A percentile compares a stretch with the other conserved stretches of the same genome.
These are phyloP conservation scores for Danionella cerebrum DNA, from an alignment of 2,113 vertebrate genomes.

Conservation along the genomic window DNA sequence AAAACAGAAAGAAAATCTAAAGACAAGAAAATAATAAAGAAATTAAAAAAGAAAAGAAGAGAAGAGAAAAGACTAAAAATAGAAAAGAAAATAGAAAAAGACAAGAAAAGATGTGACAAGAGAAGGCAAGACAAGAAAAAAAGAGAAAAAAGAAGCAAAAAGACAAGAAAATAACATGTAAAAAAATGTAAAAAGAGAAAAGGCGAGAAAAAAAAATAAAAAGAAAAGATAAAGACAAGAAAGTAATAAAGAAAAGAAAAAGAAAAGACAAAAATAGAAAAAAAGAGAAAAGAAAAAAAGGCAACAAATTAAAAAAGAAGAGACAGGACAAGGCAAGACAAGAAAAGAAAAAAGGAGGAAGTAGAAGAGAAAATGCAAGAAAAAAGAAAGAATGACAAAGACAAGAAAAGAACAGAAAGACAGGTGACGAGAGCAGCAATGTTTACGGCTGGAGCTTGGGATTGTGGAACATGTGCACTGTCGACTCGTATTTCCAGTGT, in stretches of 20 bases:
- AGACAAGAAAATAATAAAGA: neutral
- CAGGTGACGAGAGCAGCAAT: neutral
- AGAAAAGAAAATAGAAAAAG: neutral
- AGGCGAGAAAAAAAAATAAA: neutral
- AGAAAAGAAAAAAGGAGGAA: neutral
- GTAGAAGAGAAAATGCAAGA: neutral
- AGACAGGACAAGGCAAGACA: neutral
- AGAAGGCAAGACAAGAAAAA: neutral
- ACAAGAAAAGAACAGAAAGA: neutral
- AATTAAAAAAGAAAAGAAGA: too few relatives aligned
- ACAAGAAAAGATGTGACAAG: neutral
- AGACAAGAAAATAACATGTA: neutral
- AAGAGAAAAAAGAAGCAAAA: neutral
- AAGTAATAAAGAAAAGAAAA: neutral
- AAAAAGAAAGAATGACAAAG: neutral
- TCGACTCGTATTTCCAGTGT: slow-evolving; percentile 24
- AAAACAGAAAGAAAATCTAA: neutral
- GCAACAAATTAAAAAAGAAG: neutral
- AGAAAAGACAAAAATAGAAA: neutral
- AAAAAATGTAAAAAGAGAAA: neutral
- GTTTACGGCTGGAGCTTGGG: neutral
- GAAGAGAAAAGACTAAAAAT: neutral
- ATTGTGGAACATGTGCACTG: slow-evolving; percentile 15
- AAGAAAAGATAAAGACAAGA: neutral
- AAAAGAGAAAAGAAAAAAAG: neutral